A percentile compares a stretch with the other conserved stretches of the same genome.
Evolutionary conservation across 1,140 invertebrate species (phyloP).

Genomic region (Lethrus apterus): DNA sequence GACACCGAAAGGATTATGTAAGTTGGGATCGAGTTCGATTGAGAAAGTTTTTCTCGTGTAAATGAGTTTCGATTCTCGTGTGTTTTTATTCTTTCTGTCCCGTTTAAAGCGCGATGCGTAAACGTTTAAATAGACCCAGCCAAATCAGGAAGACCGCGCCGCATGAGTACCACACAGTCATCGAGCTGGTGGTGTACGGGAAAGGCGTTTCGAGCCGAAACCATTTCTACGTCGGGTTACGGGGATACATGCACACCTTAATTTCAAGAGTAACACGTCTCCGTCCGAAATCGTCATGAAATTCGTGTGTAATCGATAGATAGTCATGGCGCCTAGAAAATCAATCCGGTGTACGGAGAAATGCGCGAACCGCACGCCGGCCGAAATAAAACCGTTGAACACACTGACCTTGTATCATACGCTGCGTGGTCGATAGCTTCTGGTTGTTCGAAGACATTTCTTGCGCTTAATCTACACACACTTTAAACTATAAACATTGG

Average conservation of each 20-base stretch:
- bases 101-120: no score
- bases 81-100: no score
- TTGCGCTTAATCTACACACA: constrained; percentile 38
- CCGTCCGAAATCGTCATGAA: constrained; percentile 24
- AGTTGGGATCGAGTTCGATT: no score
- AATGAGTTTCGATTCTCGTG: no score
- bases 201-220: constrained; percentile 10
- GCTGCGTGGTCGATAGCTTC: constrained; percentile 43
- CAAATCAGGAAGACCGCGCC: constrained; percentile 29
- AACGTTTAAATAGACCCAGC: constrained; percentile 33
- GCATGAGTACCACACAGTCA: constrained; percentile 11
- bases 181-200: constrained; percentile 11
- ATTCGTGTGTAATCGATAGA: constrained; percentile 39
- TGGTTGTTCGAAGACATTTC: constrained; percentile 43
- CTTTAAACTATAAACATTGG: constrained; percentile 44
- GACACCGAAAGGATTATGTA: no score
- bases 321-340: constrained; percentile 44
- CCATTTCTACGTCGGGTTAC: not conserved
- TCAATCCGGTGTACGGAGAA: constrained; percentile 38
- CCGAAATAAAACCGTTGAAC: no score
- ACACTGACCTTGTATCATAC: constrained; percentile 43
- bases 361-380: constrained; percentile 30
- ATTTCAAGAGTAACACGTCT: no score
- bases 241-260: no score
- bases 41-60: no score